Evolutionary conservation across 92 coral and sea anemone species (phyloP).

Genomic region (Montipora capitata): DNA sequence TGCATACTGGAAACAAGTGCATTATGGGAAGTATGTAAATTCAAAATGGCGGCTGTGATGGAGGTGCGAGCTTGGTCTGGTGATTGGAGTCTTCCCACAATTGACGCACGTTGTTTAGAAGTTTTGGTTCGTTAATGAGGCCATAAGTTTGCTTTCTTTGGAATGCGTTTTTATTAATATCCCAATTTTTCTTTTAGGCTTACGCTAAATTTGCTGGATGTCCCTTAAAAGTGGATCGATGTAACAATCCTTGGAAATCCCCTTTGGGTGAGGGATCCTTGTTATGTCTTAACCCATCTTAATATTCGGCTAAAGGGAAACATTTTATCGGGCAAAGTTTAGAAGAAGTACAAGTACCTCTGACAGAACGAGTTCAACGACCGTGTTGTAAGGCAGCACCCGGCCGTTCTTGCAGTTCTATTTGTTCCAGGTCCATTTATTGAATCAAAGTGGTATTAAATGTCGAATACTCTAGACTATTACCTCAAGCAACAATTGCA

Average conservation of each 20-base stretch:
- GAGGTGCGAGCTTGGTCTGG: conserved; percentile 84
- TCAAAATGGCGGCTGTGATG: conserved; percentile 87
- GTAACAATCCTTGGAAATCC: conserved; percentile 86
- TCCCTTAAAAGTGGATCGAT: conserved; percentile 78
- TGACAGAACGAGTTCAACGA: too few relatives aligned
- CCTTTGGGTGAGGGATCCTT: conserved; percentile 74
- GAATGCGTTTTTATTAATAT: neutral
- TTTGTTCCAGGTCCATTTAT: too few relatives aligned
- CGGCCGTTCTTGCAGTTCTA: too few relatives aligned
- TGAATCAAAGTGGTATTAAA: too few relatives aligned
- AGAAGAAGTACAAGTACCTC: too few relatives aligned
- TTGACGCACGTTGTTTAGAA: conserved; percentile 80
- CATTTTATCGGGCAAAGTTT: too few relatives aligned
- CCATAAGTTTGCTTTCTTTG: neutral
- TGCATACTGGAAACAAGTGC: neutral
- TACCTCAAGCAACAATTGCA: too few relatives aligned
- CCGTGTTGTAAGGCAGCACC: too few relatives aligned
- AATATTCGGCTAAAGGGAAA: too few relatives aligned
- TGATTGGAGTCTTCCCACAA: conserved; percentile 87
- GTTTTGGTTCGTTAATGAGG: conserved; percentile 70
- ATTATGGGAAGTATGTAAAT: neutral
- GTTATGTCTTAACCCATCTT: too few relatives aligned
- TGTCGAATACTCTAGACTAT: too few relatives aligned
- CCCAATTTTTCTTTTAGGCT: conserved; percentile 43
- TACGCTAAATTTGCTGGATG: conserved; percentile 92